Evolutionary conservation across 2,888 invertebrate species (phyloP).

Genomic region (Cistogaster globosa): DNA sequence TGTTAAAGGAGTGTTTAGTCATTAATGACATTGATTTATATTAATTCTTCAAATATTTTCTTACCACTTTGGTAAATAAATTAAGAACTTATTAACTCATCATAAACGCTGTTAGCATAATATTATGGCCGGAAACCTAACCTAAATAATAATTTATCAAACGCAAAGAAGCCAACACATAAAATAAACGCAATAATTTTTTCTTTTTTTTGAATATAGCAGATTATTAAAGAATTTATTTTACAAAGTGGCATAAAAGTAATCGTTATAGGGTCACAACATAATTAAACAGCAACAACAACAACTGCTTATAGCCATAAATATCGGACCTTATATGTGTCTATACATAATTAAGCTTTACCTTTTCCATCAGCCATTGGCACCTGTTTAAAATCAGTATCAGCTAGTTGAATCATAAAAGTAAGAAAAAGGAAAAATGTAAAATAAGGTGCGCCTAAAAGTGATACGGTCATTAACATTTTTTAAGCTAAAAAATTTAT

Average conservation of each 20-base stretch:
- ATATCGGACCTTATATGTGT: conserved; percentile 33
- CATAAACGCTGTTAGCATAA: conserved; percentile 16
- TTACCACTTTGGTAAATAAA: conserved; percentile 50
- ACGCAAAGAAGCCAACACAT: conserved; percentile 37
- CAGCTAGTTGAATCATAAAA: too few species aligned
- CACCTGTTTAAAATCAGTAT: too few species aligned
- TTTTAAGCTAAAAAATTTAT: not conserved
- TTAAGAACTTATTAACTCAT: conserved; percentile 58
- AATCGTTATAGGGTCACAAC: conserved; percentile 20
- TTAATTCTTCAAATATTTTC: conserved; percentile 26
- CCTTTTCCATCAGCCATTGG: not conserved
- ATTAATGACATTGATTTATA: conserved; percentile 52
- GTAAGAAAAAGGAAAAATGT: too few species aligned
- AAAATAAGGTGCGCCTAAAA: not conserved
- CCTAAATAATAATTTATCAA: conserved; percentile 62
- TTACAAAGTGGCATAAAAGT: not conserved
- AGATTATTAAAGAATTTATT: conserved; percentile 58
- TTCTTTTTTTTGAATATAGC: conserved; percentile 1
- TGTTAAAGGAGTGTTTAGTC: conserved; percentile 53
- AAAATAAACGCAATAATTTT: not conserved
- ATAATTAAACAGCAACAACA: not conserved
- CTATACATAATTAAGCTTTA: not conserved
- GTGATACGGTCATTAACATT: not conserved
- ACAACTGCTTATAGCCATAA: not conserved
- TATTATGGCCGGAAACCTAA: conserved; percentile 64